Evolutionary conservation across 53 echinoderm and acorn worm species (phyloP).

Genomic region (Echinarachnius parma): DNA sequence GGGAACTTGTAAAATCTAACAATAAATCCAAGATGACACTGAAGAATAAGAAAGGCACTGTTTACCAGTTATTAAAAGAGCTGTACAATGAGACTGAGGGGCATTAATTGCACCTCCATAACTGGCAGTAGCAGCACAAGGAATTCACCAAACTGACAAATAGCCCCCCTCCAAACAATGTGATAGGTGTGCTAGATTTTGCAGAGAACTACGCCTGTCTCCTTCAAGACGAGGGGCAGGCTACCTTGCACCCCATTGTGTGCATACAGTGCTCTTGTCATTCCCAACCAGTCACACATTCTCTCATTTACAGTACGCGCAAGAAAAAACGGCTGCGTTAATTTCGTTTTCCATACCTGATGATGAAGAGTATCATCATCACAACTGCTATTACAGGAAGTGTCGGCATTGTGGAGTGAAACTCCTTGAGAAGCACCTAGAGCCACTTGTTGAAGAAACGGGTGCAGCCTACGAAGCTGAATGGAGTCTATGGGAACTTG

Average conservation of each 20-base stretch:
- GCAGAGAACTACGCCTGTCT: constrained; percentile 1
- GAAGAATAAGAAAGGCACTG: no score
- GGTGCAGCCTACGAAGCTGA: no score
- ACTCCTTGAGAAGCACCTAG: no score
- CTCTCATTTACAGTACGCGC: constrained; percentile 1
- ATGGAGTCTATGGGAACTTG: no score
- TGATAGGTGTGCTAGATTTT: not conserved
- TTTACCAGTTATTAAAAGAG: not conserved
- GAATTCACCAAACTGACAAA: not conserved
- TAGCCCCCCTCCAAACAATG: not conserved
- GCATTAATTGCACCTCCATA: not conserved
- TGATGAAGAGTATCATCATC: no score
- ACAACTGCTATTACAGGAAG: no score
- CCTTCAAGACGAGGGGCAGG: not conserved
- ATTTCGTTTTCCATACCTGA: no score
- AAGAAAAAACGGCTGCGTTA: no score
- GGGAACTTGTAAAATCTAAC: no score
- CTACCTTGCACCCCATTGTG: not conserved
- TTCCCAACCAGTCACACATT: not conserved
- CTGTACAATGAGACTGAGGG: not conserved
- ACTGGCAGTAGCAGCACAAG: constrained; percentile 5
- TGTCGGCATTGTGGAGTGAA: no score
- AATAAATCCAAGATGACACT: no score
- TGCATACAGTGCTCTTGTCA: not conserved
- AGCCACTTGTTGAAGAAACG: no score